Conservation (phyloP, 2,113 vertebrate genomes). For the Limnothrissa miodon region DNA sequence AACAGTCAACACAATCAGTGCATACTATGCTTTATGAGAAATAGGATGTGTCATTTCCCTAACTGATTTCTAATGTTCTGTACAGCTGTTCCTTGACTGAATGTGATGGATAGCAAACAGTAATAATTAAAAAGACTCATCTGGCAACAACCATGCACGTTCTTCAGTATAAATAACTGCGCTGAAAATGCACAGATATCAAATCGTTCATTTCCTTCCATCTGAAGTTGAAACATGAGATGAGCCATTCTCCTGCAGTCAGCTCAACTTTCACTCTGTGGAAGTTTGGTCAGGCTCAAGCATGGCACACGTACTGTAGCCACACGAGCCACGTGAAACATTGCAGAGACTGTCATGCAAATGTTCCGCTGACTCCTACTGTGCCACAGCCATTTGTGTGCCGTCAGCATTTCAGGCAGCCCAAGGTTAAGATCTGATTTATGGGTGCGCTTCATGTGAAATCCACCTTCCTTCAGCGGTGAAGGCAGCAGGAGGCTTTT, state of each 20-base stretch:
- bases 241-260: neutral
- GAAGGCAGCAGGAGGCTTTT: neutral
- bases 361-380: constrained; percentile 7
- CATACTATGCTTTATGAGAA: neutral
- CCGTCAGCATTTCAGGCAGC: constrained; percentile 25
- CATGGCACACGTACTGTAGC: neutral
- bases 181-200: neutral
- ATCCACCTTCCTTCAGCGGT: constrained; percentile 25
- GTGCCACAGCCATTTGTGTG: constrained; percentile 7
- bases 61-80: neutral
- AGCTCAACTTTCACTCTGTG: neutral
- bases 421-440: constrained; percentile 24
- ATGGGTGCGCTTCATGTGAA: constrained; percentile 24
- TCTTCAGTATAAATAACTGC: neutral
- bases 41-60: neutral
- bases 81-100: neutral
- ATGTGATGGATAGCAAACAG: neutral
- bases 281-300: neutral
- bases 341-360: neutral
- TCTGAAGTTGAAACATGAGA: neutral
- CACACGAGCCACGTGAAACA: neutral
- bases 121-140: neutral
- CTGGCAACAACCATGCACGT: neutral
- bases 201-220: neutral
- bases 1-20: neutral